Evolutionary conservation across 2,797 vertebrate species (phyloP).

Genomic region (Buceros bicornis): DNA sequence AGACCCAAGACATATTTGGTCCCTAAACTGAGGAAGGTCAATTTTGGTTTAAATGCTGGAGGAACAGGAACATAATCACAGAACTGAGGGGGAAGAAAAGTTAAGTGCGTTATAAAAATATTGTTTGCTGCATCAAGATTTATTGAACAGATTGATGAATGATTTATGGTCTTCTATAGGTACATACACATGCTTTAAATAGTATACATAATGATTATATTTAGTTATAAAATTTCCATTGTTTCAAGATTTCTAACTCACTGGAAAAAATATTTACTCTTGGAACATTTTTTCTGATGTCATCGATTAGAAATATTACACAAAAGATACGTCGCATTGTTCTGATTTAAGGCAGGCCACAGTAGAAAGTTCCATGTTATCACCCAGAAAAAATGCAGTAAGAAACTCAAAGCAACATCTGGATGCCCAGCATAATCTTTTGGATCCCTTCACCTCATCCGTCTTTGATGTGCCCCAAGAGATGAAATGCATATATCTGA

Average conservation of each 20-base stretch:
- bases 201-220: neutral
- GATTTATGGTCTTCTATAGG: neutral
- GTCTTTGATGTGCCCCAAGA: neutral
- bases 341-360: neutral
- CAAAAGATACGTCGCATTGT: neutral
- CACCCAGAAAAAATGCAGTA: neutral
- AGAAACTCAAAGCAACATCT: neutral
- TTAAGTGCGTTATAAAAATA: neutral
- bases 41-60: neutral
- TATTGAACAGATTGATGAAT: neutral
- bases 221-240: neutral
- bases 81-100: neutral
- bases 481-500: neutral
- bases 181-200: neutral
- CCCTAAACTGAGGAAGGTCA: neutral
- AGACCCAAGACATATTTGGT: neutral
- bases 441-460: neutral
- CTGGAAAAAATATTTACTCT: neutral
- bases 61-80: neutral
- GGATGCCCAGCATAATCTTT: neutral
- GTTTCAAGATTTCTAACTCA: neutral
- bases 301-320: neutral
- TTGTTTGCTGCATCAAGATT: neutral
- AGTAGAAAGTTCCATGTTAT: neutral
- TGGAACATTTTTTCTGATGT: neutral